Evolutionary conservation across 2,113 vertebrate species (phyloP).

Genomic region (Sialia sialis): DNA sequence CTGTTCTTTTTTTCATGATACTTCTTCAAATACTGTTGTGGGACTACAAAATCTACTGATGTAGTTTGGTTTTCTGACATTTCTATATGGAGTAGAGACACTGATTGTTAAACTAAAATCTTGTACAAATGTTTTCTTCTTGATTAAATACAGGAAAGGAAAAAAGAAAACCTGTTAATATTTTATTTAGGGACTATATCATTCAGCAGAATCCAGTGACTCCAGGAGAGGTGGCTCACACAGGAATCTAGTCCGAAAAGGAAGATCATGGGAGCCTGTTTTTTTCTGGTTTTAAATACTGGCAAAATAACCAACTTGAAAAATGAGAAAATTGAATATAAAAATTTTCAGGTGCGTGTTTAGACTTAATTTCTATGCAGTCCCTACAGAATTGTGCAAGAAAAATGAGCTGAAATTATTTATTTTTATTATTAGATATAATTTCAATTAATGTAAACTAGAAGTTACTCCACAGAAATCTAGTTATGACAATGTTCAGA

Average conservation of each 20-base stretch:
- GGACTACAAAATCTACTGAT: neutral
- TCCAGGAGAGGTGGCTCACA: neutral
- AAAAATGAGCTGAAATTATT: neutral
- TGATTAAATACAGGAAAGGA: neutral
- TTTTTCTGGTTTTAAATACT: neutral
- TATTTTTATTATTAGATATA: neutral
- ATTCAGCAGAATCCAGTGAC: neutral
- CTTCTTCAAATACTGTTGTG: neutral
- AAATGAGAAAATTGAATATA: neutral
- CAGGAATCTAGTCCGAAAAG: neutral
- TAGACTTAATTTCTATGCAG: neutral
- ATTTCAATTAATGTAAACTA: neutral
- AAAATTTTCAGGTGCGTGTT: neutral
- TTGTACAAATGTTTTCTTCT: neutral
- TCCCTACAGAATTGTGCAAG: neutral
- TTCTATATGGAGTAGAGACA: neutral
- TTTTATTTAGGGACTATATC: neutral
- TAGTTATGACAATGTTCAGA: neutral
- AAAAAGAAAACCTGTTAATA: neutral
- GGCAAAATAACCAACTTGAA: neutral
- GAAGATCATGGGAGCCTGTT: neutral
- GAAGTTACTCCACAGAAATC: neutral
- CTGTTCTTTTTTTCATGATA: neutral
- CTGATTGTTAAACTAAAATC: neutral
- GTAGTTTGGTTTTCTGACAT: neutral